A percentile compares a stretch with the other conserved stretches of the same genome.
phyloP scores from a whole-genome alignment of 2,888 invertebrate species.

The Stegophylla sp. region DNA sequence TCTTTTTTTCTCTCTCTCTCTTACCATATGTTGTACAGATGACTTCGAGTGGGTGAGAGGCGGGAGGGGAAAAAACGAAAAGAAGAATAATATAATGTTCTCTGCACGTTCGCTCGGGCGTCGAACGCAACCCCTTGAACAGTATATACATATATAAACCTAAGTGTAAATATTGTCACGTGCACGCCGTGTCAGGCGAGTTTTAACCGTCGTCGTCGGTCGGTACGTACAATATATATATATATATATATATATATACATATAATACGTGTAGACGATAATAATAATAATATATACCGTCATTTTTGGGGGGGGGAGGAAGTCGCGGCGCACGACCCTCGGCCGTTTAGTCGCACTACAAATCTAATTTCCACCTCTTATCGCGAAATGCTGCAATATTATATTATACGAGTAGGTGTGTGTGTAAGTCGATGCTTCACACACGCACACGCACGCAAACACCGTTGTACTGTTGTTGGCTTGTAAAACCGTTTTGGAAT shows the following conservation, averaged over 20 bases:
- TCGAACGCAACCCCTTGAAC: neutral
- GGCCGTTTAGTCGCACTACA: constrained; percentile 48
- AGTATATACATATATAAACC: neutral
- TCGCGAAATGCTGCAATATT: too few species aligned
- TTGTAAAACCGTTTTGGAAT: constrained; percentile 15
- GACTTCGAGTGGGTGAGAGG: too few species aligned
- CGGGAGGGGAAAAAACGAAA: neutral
- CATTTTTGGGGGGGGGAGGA: neutral
- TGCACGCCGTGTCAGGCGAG: neutral
- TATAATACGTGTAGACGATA: neutral
- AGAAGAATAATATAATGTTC: neutral
- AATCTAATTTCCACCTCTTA: constrained; percentile 53
- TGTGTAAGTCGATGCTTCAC: constrained; percentile 25
- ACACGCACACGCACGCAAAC: neutral
- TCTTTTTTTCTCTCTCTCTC: neutral
- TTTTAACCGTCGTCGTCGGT: constrained; percentile 25
- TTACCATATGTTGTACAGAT: constrained; percentile 1
- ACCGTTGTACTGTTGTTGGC: neutral
- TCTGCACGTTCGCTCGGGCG: neutral
- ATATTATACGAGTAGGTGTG: neutral
- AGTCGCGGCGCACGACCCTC: constrained; percentile 19
- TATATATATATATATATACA: neutral
- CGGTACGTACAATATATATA: neutral
- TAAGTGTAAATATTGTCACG: constrained; percentile 48
- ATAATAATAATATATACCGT: neutral